These are phyloP conservation scores for Prolemur simus DNA, from an alignment of 2,113 vertebrate species.

Conservation along the genomic window DNA sequence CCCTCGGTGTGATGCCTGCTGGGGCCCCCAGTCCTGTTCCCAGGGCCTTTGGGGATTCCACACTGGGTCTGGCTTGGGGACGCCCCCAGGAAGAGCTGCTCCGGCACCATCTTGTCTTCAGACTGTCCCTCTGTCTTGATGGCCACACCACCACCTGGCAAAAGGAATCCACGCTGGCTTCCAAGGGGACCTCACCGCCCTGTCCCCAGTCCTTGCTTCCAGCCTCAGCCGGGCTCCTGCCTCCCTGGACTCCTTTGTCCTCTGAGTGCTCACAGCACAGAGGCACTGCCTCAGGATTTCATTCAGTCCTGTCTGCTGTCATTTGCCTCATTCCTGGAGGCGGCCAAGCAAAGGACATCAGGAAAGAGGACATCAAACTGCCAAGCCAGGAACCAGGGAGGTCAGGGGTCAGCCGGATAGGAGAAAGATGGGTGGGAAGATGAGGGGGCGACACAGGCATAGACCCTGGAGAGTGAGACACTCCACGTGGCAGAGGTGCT, in stretches of 20 bases:
- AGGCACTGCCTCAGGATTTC: background rate
- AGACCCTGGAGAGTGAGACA: background rate
- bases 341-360: background rate
- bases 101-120: background rate
- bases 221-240: background rate
- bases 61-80: background rate
- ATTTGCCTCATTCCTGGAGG: background rate
- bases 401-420: background rate
- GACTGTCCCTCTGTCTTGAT: conserved; percentile 63
- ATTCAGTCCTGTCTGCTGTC: background rate
- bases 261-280: no score
- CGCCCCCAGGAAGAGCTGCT: background rate
- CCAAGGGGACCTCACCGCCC: background rate
- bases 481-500: background rate
- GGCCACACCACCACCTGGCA: conserved; percentile 42
- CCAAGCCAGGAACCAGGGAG: background rate
- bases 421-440: background rate
- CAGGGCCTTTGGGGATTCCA: background rate
- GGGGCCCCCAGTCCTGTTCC: background rate
- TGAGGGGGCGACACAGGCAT: background rate
- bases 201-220: background rate
- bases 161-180: background rate
- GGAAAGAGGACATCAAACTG: background rate
- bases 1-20: background rate
- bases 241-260: no score